Evolutionary conservation across 1,140 invertebrate species (phyloP), one percentile per base, ranked within the genome.

Genomic region (Charaxes varanes): DNA sequence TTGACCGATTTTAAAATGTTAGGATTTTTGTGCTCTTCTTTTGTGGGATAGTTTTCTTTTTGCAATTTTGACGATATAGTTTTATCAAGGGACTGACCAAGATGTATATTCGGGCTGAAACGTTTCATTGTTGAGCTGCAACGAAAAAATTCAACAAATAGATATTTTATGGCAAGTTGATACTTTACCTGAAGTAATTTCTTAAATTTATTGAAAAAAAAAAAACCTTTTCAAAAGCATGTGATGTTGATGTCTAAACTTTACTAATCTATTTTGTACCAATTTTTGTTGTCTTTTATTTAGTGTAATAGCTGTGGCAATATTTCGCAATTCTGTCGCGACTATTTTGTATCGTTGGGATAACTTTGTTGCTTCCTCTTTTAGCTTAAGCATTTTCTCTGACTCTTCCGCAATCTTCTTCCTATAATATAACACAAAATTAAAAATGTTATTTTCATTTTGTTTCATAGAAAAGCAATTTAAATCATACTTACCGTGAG

Each of bases 331-430:
- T 41, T 85, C 80, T 22, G 64, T 70, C 0, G 63, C 53, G 13
- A 73, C 71, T 35, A 76, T 72, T 62, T 85, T 82, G 34, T 78
- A 80, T 32, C 76, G 82, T 33, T 82, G 67, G 7, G 66, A 60
- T 26, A 85, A 44, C 32, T 70, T 77, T 19, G 49, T 69, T 6
- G 61, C 68, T 37, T 84, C 78, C 4, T 73, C 74, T 60, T 80
- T 77, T 8, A 83, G 46, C 46, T 73, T 68, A 8, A 84, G 44
- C 48, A 84, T 66, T 50, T 73, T 71, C 10, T 77, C 64, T 14
- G 73, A 77, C 41, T 84, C 78, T 31, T 79, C 64, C 2, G 73
- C 73, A 31, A 85, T 85, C 41, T 64, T 77, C 65, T 81, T 81
- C 48, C 84, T 85, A 55, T 16, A 44, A 37, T 17, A 28, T 35